Conservation (phyloP, 2,113 vertebrate genomes). For the Echinops telfairi region DNA sequence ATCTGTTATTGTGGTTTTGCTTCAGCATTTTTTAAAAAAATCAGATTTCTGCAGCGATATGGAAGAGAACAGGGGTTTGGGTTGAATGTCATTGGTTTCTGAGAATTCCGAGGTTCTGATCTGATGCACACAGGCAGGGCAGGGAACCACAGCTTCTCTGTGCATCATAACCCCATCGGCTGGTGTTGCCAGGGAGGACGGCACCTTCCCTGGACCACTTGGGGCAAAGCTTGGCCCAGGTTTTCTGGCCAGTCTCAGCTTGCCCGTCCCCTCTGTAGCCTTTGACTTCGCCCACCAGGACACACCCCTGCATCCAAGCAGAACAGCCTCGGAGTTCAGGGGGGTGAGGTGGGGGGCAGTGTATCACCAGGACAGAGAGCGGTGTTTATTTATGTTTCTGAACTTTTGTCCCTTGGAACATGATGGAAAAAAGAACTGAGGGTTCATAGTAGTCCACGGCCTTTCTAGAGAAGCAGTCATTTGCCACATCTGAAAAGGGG, state of each 20-base stretch:
- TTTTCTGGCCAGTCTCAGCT: background rate
- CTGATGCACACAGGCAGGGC: too few relatives aligned
- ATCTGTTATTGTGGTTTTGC: slow-evolving; percentile 16
- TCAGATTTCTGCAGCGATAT: slow-evolving; percentile 19
- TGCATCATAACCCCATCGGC: rapidly evolving
- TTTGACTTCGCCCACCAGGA: background rate
- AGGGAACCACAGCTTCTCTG: background rate
- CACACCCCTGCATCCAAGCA: too few relatives aligned
- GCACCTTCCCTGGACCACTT: background rate
- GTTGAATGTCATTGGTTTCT: slow-evolving; percentile 13
- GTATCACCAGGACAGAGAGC: background rate
- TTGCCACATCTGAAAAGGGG: slow-evolving; percentile 18
- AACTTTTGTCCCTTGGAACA: background rate
- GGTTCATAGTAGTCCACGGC: background rate
- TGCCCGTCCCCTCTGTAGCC: background rate
- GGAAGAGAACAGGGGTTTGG: slow-evolving; percentile 17
- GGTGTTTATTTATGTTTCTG: background rate
- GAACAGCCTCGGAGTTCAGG: background rate
- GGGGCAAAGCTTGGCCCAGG: background rate
- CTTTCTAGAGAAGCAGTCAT: slow-evolving; percentile 47
- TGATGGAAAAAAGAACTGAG: background rate
- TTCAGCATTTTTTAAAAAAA: slow-evolving; percentile 19
- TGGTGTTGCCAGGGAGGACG: background rate
- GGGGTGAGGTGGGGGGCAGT: too few relatives aligned
- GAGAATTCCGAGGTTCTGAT: slow-evolving; percentile 22